A percentile compares a stretch with the other conserved stretches of the same genome.
phyloP scores from a whole-genome alignment of 53 echinoderm and acorn worm species.

The Zoroaster sp. region DNA sequence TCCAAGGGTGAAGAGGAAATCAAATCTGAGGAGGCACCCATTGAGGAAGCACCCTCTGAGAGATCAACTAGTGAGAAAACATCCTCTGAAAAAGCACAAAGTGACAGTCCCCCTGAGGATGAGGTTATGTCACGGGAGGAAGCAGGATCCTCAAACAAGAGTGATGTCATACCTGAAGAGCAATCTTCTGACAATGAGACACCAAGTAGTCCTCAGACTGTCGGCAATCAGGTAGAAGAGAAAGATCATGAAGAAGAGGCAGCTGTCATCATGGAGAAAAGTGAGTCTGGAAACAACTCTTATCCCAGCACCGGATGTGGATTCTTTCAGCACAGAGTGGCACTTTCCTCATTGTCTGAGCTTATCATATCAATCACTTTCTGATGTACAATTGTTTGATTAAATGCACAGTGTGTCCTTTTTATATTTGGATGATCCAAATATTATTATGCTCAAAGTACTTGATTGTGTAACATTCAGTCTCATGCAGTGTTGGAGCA shows the following conservation, averaged over 20 bases:
- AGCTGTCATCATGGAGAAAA: not conserved
- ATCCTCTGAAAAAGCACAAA: not conserved
- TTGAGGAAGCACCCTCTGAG: not conserved
- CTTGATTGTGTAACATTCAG: not conserved
- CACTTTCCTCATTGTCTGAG: not conserved
- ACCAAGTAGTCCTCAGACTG: not conserved
- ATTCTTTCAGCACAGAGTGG: conserved; percentile 16
- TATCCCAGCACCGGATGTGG: conserved; percentile 26
- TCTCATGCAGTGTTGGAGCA: too few species aligned
- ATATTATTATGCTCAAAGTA: not conserved
- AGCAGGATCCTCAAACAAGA: not conserved
- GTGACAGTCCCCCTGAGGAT: not conserved
- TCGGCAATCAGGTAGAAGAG: not conserved
- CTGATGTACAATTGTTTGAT: not conserved
- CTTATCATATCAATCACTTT: not conserved
- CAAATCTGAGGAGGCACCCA: not conserved
- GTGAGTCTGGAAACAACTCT: conserved; percentile 17
- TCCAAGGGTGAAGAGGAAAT: not conserved
- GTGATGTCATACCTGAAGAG: not conserved
- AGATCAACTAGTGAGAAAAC: not conserved
- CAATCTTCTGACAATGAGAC: not conserved
- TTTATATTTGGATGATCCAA: not conserved
- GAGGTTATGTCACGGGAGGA: not conserved
- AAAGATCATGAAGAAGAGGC: not conserved
- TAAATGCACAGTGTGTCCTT: conserved; percentile 4